Conservation (phyloP, 1,140 invertebrate genomes). For the Leptonema lineaticorne region DNA sequence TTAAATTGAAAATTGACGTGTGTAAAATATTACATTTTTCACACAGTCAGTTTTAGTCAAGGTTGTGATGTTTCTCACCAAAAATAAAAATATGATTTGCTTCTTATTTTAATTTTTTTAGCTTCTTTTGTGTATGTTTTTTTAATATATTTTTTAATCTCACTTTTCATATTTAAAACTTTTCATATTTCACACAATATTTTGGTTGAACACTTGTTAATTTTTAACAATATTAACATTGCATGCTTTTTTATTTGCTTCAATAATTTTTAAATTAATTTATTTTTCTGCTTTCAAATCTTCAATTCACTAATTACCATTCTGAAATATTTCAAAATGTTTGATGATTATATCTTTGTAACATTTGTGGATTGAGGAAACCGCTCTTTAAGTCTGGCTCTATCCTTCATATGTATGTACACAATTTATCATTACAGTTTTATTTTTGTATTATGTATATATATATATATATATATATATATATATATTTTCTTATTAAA, state of each 20-base stretch:
- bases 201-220: too few relatives aligned
- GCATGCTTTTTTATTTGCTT: neutral
- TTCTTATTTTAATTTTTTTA: neutral
- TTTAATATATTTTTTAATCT: neutral
- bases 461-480: too few relatives aligned
- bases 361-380: constrained; percentile 33
- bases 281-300: constrained; percentile 11
- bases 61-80: constrained; percentile 5
- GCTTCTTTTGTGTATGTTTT: neutral
- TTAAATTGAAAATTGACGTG: too few relatives aligned
- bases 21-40: neutral
- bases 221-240: too few relatives aligned
- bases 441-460: too few relatives aligned
- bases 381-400: constrained; percentile 35
- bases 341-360: neutral
- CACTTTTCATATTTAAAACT: neutral
- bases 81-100: neutral
- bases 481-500: too few relatives aligned
- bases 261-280: too few relatives aligned
- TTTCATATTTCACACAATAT: too few relatives aligned
- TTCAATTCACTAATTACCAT: constrained; percentile 28
- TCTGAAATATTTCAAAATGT: neutral
- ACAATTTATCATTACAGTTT: neutral
- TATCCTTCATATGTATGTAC: constrained; percentile 20
- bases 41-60: neutral